Conservation (phyloP, 2,797 vertebrate genomes). For the Hoplostethus atlanticus region DNA sequence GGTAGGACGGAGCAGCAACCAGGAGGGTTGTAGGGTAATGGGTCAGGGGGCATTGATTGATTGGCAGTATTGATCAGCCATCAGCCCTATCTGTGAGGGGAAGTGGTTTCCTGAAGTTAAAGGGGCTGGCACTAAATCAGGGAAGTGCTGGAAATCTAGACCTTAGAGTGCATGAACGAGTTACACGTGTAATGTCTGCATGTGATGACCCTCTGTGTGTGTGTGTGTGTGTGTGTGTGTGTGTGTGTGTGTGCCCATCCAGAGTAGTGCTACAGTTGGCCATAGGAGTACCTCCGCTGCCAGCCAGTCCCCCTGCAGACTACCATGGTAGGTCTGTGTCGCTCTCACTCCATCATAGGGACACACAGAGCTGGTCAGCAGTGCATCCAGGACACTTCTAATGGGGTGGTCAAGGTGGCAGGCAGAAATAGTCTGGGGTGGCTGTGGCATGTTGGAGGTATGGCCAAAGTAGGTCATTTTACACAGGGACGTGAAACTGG, state of each 20-base stretch:
- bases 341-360: too few relatives aligned
- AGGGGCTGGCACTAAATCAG: conserved; percentile 55
- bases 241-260: conserved; percentile 3
- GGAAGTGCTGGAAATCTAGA: neutral
- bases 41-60: conserved; percentile 67
- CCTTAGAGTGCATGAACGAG: neutral
- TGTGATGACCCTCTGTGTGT: neutral
- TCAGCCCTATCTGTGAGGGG: conserved; percentile 78
- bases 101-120: conserved; percentile 54
- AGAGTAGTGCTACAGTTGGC: too few relatives aligned
- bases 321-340: too few relatives aligned
- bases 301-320: too few relatives aligned
- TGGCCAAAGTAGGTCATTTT: too few relatives aligned
- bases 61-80: conserved; percentile 83
- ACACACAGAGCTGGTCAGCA: too few relatives aligned
- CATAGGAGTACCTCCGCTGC: too few relatives aligned
- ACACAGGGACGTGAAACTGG: too few relatives aligned
- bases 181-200: neutral
- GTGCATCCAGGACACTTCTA: too few relatives aligned
- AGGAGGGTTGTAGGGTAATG: conserved; percentile 46
- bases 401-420: too few relatives aligned
- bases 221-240: conserved; percentile 1
- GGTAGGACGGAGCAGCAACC: conserved; percentile 66
- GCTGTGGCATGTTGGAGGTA: too few relatives aligned
- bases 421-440: too few relatives aligned